phyloP scores from a whole-genome alignment of 2,797 vertebrate genomes.

The Hapalemur alaotrensis region DNA sequence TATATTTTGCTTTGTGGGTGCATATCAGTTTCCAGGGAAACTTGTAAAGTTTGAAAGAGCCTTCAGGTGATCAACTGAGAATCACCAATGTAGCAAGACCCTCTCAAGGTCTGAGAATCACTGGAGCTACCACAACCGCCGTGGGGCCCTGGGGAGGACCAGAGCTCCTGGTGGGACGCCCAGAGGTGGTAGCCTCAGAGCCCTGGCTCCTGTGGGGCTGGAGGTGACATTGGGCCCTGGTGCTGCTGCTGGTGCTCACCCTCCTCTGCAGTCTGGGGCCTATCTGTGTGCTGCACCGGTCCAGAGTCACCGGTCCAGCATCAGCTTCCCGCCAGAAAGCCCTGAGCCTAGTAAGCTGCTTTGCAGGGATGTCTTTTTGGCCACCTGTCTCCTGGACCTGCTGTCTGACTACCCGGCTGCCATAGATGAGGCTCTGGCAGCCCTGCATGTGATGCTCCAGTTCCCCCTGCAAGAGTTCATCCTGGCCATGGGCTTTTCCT shows the following conservation, averaged over 20 bases:
- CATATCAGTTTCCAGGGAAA: not conserved
- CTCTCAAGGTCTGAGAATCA: constrained; percentile 49
- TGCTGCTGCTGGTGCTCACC: constrained; percentile 84
- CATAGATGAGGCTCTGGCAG: constrained; percentile 86
- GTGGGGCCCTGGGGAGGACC: constrained; percentile 63
- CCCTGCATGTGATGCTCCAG: constrained; percentile 88
- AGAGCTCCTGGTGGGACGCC: constrained; percentile 77
- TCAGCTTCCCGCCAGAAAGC: constrained; percentile 81
- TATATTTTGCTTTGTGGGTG: not conserved
- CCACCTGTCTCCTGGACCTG: constrained; percentile 90
- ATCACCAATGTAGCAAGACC: not conserved
- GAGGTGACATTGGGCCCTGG: constrained; percentile 87
- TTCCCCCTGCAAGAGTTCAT: constrained; percentile 94
- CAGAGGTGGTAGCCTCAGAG: constrained; percentile 55
- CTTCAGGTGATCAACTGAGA: not conserved
- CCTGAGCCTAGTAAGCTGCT: constrained; percentile 88
- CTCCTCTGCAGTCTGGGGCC: constrained; percentile 87
- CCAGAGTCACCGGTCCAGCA: constrained; percentile 55
- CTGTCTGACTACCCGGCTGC: constrained; percentile 88
- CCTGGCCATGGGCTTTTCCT: constrained; percentile 93
- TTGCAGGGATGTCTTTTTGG: constrained; percentile 91
- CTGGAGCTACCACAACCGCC: not conserved
- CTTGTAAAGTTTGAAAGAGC: not conserved
- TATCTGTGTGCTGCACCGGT: constrained; percentile 83
- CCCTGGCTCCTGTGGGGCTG: constrained; percentile 67